These are phyloP conservation scores for Pocillopora damicornis DNA, from an alignment of 64 coral and sea anemone species.

Conservation along the genomic window DNA sequence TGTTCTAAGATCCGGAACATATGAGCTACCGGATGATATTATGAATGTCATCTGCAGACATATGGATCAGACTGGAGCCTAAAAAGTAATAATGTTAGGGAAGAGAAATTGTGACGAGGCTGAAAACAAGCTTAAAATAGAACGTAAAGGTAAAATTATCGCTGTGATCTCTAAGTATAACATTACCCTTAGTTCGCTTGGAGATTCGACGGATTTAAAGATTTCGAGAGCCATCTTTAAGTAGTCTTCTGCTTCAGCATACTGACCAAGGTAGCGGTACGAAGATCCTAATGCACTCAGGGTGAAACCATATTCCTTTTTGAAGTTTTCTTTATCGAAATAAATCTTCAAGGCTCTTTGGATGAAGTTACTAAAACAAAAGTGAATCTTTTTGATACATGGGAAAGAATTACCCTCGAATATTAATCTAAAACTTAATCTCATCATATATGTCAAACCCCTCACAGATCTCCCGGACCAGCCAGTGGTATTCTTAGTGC, in stretches of 20 bases:
- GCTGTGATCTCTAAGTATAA: not conserved
- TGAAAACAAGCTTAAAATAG: too few species aligned
- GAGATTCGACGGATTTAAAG: not conserved
- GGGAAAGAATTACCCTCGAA: not conserved
- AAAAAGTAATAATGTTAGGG: too few species aligned
- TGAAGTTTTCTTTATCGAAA: not conserved
- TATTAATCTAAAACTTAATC: not conserved
- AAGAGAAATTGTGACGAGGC: too few species aligned
- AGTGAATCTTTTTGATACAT: not conserved
- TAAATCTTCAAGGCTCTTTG: not conserved
- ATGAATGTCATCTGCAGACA: too few species aligned
- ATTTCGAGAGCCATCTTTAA: not conserved
- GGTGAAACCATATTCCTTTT: not conserved
- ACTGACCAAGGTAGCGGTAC: constrained; percentile 3
- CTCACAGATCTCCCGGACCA: too few species aligned
- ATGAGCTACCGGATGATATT: too few species aligned
- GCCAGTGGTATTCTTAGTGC: too few species aligned
- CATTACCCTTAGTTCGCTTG: constrained; percentile 22
- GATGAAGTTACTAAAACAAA: not conserved
- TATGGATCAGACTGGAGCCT: too few species aligned
- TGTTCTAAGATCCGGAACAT: too few species aligned
- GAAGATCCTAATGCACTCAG: constrained; percentile 6
- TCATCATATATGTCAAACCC: too few species aligned
- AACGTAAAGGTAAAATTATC: not conserved
- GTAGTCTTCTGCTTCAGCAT: not conserved